A percentile compares a stretch with the other conserved stretches of the same genome.
phyloP scores from a whole-genome alignment of 2,888 invertebrate species.

The Toxonevra muliebris region DNA sequence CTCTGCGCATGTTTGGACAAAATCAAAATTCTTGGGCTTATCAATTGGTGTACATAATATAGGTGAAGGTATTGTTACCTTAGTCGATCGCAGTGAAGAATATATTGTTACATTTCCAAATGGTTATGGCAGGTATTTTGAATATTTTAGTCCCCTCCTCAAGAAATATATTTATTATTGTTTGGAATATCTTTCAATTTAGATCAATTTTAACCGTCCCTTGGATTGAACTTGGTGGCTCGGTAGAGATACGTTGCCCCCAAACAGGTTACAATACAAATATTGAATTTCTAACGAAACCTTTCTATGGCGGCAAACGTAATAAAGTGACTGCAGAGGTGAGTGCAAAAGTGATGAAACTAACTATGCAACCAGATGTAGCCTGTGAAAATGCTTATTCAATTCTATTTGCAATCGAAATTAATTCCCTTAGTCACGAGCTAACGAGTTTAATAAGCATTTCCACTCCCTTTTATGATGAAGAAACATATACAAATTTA shows the following conservation, averaged over 20 bases:
- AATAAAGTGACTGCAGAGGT: constrained; percentile 88
- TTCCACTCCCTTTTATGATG: constrained; percentile 3
- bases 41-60: constrained; percentile 98
- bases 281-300: constrained; percentile 96
- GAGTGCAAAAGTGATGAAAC: no score
- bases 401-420: no score
- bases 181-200: constrained; percentile 32
- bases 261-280: constrained; percentile 94
- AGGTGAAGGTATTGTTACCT: constrained; percentile 90
- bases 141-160: neutral
- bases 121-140: constrained; percentile 87
- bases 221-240: constrained; percentile 98
- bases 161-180: neutral
- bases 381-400: no score
- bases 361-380: no score
- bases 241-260: constrained; percentile 86
- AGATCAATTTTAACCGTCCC: constrained; percentile 97
- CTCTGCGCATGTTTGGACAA: constrained; percentile 98
- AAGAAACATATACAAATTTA: constrained; percentile 16
- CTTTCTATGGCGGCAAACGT: constrained; percentile 96
- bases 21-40: constrained; percentile 97
- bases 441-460: no score
- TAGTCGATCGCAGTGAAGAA: constrained; percentile 91
- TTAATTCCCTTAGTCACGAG: no score
- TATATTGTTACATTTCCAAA: constrained; percentile 97